A percentile compares a stretch with the other conserved stretches of the same genome.
phyloP scores from a whole-genome alignment of 1,140 invertebrate species.

The Micrasema minimum region DNA sequence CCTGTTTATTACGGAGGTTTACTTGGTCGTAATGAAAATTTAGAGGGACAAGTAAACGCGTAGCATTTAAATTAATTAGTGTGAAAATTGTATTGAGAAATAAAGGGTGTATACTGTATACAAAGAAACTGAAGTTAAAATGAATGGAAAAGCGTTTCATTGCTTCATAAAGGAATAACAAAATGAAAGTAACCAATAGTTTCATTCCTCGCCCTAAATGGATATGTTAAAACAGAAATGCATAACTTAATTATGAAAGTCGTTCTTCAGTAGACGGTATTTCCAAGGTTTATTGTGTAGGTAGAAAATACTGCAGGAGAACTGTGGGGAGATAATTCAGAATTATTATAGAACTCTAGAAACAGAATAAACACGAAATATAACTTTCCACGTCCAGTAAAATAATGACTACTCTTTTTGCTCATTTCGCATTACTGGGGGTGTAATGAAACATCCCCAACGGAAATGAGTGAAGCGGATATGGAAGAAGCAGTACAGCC shows the following conservation, averaged over 20 bases:
- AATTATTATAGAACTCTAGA: neutral
- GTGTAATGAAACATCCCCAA: constrained; percentile 43
- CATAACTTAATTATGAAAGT: neutral
- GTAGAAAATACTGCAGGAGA: neutral
- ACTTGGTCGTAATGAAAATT: constrained; percentile 22
- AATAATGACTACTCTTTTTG: constrained; percentile 45
- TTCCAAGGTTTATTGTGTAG: neutral
- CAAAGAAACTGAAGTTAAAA: neutral
- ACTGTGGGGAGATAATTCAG: constrained; percentile 13
- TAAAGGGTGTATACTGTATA: neutral
- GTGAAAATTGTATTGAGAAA: neutral
- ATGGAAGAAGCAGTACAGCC: constrained; percentile 40
- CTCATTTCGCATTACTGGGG: constrained; percentile 46
- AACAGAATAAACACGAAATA: constrained; percentile 15
- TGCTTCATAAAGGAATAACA: neutral
- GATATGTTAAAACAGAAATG: neutral
- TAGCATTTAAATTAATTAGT: neutral
- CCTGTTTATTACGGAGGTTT: constrained; percentile 40
- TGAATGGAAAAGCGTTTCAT: neutral
- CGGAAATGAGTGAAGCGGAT: constrained; percentile 43
- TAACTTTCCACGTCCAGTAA: constrained; percentile 18
- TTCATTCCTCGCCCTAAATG: neutral
- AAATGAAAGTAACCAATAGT: neutral
- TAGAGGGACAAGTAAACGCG: constrained; percentile 2
- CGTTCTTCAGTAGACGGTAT: neutral